Conservation (phyloP, 2,888 invertebrate genomes). For the Hyposoter dolosus region DNA sequence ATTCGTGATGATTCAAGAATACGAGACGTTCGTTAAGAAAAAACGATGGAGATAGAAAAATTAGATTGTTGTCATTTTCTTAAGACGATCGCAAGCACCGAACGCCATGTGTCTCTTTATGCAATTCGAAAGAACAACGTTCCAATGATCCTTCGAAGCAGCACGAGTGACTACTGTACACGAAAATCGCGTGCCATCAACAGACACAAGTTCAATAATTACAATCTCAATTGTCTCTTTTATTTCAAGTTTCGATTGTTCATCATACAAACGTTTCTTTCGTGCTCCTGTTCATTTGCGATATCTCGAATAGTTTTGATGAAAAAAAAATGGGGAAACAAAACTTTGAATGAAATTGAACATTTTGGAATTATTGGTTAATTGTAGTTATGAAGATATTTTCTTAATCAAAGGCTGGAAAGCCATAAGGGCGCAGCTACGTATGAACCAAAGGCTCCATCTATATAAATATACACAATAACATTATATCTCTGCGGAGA, state of each 20-base stretch:
- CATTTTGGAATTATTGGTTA: background rate
- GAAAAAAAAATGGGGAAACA: background rate
- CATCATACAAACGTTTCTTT: background rate
- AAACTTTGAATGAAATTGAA: background rate
- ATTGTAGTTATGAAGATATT: background rate
- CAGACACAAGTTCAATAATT: background rate
- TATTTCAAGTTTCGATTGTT: background rate
- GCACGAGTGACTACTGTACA: background rate
- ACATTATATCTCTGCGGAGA: conserved; percentile 8
- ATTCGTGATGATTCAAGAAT: conserved; percentile 32
- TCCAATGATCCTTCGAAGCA: conserved; percentile 54
- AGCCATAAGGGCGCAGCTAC: background rate
- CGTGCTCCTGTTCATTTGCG: background rate
- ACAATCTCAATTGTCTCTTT: background rate
- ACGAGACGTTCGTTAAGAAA: background rate
- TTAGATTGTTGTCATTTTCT: conserved; percentile 1
- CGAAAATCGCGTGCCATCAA: background rate
- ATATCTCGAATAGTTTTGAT: background rate
- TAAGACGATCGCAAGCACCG: background rate
- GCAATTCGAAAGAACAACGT: conserved; percentile 47
- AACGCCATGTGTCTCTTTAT: background rate
- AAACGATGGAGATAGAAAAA: background rate
- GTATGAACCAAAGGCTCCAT: background rate
- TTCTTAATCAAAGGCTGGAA: background rate
- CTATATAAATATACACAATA: background rate